Evolutionary conservation across 2,113 vertebrate species (phyloP).

Genomic region (Gavialis gangeticus): DNA sequence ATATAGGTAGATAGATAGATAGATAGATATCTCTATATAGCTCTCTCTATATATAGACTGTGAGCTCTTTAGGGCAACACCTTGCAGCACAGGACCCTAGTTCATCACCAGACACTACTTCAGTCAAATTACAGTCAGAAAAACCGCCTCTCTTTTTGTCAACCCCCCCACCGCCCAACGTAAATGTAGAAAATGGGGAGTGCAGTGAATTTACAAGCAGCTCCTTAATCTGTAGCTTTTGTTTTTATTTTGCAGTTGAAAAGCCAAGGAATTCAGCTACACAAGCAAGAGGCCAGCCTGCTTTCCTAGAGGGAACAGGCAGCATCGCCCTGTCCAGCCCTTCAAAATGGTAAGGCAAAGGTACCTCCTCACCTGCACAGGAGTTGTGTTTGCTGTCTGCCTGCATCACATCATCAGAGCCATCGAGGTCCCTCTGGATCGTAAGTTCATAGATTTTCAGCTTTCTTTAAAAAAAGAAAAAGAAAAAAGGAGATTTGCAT

Average conservation of each 20-base stretch:
- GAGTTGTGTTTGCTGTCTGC: constrained; percentile 78
- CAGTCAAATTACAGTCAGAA: background rate
- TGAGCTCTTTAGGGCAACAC: background rate
- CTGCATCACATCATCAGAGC: constrained; percentile 77
- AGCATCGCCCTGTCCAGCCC: background rate
- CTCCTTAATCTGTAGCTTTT: background rate
- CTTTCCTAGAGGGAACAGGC: background rate
- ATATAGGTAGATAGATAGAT: too few species aligned
- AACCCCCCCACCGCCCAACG: background rate
- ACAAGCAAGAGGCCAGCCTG: background rate
- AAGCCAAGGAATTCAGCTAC: background rate
- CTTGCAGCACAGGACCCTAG: background rate
- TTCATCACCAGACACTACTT: background rate
- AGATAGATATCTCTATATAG: too few species aligned
- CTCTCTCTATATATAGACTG: background rate
- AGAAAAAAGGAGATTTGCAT: background rate
- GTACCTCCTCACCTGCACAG: constrained; percentile 51
- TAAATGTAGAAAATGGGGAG: accelerated
- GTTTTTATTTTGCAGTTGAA: constrained; percentile 71
- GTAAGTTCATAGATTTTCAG: constrained; percentile 80
- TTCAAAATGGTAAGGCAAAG: constrained; percentile 84
- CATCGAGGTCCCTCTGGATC: constrained; percentile 92
- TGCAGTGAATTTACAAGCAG: accelerated
- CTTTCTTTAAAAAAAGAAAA: background rate
- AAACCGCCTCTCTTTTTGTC: accelerated